Percentiles rank a stretch among this genome's conserved stretches.
Evolutionary conservation across 2,797 vertebrate species (phyloP).

Genomic region (Poeciliopsis gracilis): DNA sequence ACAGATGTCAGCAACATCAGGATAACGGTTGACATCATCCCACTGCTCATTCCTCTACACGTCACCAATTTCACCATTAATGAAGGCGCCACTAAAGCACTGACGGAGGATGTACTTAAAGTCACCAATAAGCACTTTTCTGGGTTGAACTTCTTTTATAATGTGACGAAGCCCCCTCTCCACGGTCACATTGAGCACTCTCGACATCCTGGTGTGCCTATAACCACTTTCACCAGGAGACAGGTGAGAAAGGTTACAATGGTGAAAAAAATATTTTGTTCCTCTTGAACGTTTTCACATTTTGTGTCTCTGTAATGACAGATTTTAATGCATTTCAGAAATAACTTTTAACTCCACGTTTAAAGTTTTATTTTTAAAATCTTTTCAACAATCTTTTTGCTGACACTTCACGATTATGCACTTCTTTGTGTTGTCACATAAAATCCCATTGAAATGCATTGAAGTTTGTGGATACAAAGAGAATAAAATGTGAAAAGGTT

Average conservation of each 20-base stretch:
- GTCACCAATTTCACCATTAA: constrained; percentile 86
- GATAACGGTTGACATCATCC: constrained; percentile 85
- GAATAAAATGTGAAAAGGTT: background rate
- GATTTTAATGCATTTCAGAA: background rate
- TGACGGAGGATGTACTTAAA: constrained; percentile 83
- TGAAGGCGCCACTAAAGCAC: constrained; percentile 85
- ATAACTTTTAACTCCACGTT: background rate
- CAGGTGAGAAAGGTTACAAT: constrained; percentile 81
- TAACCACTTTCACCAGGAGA: constrained; percentile 87
- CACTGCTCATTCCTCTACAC: constrained; percentile 84
- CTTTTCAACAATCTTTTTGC: background rate
- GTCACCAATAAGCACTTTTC: constrained; percentile 85
- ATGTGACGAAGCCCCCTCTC: constrained; percentile 81
- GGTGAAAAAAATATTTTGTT: background rate
- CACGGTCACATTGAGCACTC: constrained; percentile 87
- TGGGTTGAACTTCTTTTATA: constrained; percentile 86
- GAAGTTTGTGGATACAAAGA: background rate
- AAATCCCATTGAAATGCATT: background rate
- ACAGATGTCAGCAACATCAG: constrained; percentile 77
- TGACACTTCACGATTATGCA: background rate
- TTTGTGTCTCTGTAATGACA: background rate
- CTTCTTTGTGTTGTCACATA: background rate
- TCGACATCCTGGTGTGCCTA: constrained; percentile 77
- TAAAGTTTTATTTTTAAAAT: background rate
- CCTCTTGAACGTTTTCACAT: background rate